Evolutionary conservation across 1,140 invertebrate species (phyloP).

Genomic region (Eulimnadia texana): DNA sequence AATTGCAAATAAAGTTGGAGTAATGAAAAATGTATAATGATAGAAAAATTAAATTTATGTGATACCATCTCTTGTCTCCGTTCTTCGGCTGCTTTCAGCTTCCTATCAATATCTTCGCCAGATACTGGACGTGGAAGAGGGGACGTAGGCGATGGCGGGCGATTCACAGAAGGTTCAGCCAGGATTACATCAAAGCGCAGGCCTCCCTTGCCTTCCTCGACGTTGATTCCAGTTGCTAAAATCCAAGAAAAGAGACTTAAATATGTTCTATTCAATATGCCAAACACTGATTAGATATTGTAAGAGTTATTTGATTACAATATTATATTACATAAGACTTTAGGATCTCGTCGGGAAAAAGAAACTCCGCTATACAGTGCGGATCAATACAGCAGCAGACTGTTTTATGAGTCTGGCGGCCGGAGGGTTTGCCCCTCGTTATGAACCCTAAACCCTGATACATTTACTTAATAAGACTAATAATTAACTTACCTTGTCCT

Average conservation of each 20-base stretch:
- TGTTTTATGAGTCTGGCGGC: too few species aligned
- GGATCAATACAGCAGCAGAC: too few species aligned
- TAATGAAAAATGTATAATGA: background rate
- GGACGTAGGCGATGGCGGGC: slow-evolving; percentile 42
- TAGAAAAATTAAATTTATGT: slow-evolving; percentile 18
- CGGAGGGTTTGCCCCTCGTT: too few species aligned
- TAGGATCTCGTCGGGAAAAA: too few species aligned
- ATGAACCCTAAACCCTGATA: too few species aligned
- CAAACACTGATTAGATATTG: background rate
- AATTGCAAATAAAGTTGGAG: too few species aligned
- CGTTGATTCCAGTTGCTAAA: background rate
- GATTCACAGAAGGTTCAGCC: slow-evolving; percentile 59
- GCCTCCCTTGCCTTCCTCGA: slow-evolving; percentile 46
- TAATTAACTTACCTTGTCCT: too few species aligned
- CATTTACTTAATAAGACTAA: too few species aligned
- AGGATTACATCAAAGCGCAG: slow-evolving; percentile 85
- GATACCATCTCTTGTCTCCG: slow-evolving; percentile 53
- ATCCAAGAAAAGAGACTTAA: background rate
- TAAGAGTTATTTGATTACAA: too few species aligned
- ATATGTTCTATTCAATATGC: background rate
- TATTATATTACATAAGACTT: too few species aligned
- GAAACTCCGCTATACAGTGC: too few species aligned
- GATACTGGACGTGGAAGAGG: slow-evolving; percentile 34
- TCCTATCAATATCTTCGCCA: slow-evolving; percentile 72
- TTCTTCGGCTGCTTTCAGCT: slow-evolving; percentile 78